These are phyloP conservation scores for Hydrolagus affinis DNA, from an alignment of 2,113 vertebrate species.

Conservation along the genomic window DNA sequence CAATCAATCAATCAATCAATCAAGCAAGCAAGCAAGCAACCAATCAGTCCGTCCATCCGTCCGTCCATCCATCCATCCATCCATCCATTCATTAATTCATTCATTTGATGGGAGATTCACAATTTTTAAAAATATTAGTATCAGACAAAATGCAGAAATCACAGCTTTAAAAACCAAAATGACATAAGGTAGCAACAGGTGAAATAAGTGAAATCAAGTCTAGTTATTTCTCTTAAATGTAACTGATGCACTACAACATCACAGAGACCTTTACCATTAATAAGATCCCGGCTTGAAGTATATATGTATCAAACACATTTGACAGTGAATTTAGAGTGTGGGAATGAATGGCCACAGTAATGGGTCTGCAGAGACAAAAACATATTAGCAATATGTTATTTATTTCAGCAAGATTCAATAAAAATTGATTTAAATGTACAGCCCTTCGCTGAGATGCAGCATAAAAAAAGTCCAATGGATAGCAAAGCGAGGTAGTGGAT, in stretches of 20 bases:
- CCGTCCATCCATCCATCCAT: too few relatives aligned
- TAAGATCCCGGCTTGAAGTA: neutral
- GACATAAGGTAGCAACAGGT: neutral
- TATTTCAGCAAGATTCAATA: neutral
- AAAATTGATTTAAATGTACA: too few relatives aligned
- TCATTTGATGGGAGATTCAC: too few relatives aligned
- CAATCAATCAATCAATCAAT: too few relatives aligned
- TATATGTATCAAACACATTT: neutral
- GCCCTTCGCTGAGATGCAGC: too few relatives aligned
- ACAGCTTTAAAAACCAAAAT: neutral
- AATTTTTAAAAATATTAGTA: neutral
- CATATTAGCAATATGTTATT: neutral
- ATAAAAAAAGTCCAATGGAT: too few relatives aligned
- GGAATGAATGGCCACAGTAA: too few relatives aligned
- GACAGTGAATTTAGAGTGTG: neutral
- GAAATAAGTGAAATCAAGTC: neutral
- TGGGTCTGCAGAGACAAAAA: neutral
- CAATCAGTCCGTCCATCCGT: too few relatives aligned
- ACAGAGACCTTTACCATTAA: neutral
- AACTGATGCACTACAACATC: neutral
- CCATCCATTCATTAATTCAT: too few relatives aligned
- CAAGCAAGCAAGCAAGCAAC: too few relatives aligned
- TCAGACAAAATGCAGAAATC: neutral
- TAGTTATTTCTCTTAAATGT: neutral
- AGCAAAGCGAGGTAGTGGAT: too few relatives aligned